phyloP scores from a whole-genome alignment of 1,140 invertebrate species.

The Drosophila yakuba region DNA sequence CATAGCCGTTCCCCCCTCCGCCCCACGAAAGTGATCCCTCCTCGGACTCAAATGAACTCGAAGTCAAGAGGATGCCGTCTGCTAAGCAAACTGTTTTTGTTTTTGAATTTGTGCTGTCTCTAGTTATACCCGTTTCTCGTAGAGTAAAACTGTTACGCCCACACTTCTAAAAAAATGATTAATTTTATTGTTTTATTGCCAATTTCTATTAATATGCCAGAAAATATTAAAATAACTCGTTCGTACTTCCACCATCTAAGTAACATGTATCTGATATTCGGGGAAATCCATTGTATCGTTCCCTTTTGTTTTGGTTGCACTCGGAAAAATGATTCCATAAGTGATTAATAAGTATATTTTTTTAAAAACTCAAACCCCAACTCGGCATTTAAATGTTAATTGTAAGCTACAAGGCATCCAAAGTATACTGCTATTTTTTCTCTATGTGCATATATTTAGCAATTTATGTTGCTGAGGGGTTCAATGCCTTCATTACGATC shows the following conservation, averaged over 20 bases:
- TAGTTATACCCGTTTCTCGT: not conserved
- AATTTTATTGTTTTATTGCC: too few relatives aligned
- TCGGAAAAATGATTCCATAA: not conserved
- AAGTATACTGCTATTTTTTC: not conserved
- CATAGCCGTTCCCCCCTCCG: conserved; percentile 14
- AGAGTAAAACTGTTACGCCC: too few relatives aligned
- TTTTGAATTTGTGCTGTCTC: conserved; percentile 24
- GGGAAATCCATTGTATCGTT: too few relatives aligned
- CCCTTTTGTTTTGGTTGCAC: conserved; percentile 11
- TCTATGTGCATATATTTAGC: conserved; percentile 11
- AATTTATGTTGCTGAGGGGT: conserved; percentile 37
- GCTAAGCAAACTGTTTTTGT: conserved; percentile 48
- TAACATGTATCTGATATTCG: too few relatives aligned
- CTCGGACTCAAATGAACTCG: conserved; percentile 52
- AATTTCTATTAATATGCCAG: too few relatives aligned
- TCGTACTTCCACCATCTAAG: too few relatives aligned
- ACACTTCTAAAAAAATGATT: too few relatives aligned
- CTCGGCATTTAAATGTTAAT: too few relatives aligned
- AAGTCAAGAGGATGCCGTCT: conserved; percentile 54
- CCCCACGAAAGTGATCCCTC: conserved; percentile 46
- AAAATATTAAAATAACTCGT: too few relatives aligned
- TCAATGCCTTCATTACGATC: conserved; percentile 75
- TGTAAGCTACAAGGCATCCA: too few relatives aligned
- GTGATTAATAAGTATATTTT: too few relatives aligned
- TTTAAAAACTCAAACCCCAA: too few relatives aligned